Base-by-base conservation (phyloP, 2,888 invertebrate species). In the Papilio gigon region DNA sequence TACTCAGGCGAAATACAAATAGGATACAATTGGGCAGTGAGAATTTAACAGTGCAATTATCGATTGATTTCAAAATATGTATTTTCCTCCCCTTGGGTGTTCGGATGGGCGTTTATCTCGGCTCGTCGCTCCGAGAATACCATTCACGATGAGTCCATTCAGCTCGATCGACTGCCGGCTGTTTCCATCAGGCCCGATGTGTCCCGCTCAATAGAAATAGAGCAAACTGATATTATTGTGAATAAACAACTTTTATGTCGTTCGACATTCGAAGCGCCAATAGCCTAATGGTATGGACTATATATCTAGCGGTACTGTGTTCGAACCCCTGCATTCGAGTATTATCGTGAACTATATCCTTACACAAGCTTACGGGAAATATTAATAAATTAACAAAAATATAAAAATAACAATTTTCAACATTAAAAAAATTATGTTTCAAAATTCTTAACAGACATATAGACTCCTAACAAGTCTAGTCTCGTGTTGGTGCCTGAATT, bases 61-160 rank as follows among this genome's bases (percentile, higher is more conserved):
- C 74, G 73, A 73, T 60, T 65, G 71, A 27, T 70, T 75, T 71
- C 44, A 72, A 72, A 74, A 78, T 77, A 78, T n/a, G 65, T 25
- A 4, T n/a, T n/a, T n/a, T n/a, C n/a, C n/a, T n/a, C n/a, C 58
- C 63, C 65, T 65, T 67, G 56, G 72, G 60, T 60, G 50, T 47
- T 71, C 67, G 58, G 72, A 71, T 72, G 77, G 74, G 79, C 80
- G 81, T 84, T 77, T 78, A 81, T 78, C 77, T 78, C 75, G 76
- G 78, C 75, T 78, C 76, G 72, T 71, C 77, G 75, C 79, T 77
- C 73, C 75, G 70, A 74, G 78, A 78, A 76, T 78, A 74, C 80
- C 78, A 78, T 78, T 73, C 70, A 77, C 78, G 72, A 78, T 76
- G 77, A 77, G 78, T 77, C 81, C 80, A 84, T 84, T 56, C 80